Percentiles rank a stretch among this genome's conserved stretches.
phyloP scores from a whole-genome alignment of 2,888 invertebrate genomes.

The Clepsis dumicolana region DNA sequence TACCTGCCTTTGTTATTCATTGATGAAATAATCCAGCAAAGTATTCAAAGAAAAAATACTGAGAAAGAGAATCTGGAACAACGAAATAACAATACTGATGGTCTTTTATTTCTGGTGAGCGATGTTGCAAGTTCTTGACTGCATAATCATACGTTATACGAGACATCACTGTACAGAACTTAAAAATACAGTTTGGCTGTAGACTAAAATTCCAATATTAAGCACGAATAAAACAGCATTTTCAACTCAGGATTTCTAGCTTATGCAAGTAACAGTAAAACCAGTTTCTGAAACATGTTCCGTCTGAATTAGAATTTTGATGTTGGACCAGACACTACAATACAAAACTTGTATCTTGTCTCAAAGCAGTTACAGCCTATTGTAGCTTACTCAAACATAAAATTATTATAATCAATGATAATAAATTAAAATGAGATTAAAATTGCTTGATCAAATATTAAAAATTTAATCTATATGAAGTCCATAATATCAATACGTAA shows the following conservation, averaged over 20 bases:
- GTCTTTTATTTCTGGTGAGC: background rate
- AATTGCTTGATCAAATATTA: background rate
- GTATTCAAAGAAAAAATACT: background rate
- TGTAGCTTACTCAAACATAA: background rate
- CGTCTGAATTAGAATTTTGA: conserved; percentile 33
- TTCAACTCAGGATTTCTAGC: conserved; percentile 27
- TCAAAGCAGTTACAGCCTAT: background rate
- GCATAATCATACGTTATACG: background rate
- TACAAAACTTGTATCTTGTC: background rate
- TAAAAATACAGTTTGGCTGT: background rate
- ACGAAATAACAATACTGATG: background rate
- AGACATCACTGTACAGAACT: background rate
- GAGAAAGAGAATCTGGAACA: background rate
- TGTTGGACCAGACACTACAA: background rate
- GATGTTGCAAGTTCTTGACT: conserved; percentile 5
- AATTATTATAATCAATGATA: background rate
- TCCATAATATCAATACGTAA: no score
- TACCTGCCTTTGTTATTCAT: conserved; percentile 11
- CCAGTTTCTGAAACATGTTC: conserved; percentile 38
- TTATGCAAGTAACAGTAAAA: conserved; percentile 43
- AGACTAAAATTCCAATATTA: background rate
- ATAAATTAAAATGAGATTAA: background rate
- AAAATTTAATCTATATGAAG: no score
- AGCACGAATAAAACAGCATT: background rate
- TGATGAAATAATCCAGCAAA: conserved; percentile 2